phyloP scores from a whole-genome alignment of 2,797 vertebrate genomes.

The Falco peregrinus region DNA sequence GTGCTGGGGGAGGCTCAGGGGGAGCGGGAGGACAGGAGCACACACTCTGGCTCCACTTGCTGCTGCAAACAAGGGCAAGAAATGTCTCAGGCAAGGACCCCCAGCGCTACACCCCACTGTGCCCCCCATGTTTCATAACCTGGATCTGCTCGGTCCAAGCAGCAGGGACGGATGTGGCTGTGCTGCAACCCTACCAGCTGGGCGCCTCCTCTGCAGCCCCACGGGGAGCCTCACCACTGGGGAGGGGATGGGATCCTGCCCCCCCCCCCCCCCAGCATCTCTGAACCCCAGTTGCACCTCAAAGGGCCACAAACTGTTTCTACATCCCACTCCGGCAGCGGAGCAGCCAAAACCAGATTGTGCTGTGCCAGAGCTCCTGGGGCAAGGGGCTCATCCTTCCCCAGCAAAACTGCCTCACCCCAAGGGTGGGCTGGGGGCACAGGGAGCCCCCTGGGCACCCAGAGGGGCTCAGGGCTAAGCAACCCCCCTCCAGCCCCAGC shows the following conservation, averaged over 20 bases:
- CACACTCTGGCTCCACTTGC: slow-evolving; percentile 37
- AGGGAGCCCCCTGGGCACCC: neutral
- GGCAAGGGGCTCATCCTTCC: neutral
- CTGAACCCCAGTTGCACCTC: neutral
- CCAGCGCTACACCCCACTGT: neutral
- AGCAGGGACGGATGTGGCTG: fast-evolving
- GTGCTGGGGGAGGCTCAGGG: slow-evolving; percentile 64
- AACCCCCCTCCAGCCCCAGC: neutral
- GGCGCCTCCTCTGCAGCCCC: neutral
- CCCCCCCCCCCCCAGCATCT: neutral
- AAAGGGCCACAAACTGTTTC: neutral
- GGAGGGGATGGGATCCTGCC: neutral
- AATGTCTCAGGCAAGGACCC: slow-evolving; percentile 23
- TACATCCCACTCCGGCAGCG: neutral
- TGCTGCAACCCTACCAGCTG: neutral
- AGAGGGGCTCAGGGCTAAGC: neutral
- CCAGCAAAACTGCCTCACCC: neutral
- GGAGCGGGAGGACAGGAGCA: slow-evolving; percentile 39
- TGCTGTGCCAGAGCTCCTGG: neutral
- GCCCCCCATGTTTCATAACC: neutral
- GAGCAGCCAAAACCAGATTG: neutral
- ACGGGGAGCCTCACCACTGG: neutral
- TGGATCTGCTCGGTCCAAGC: neutral
- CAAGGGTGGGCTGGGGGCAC: neutral
- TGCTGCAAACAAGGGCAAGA: slow-evolving; percentile 59